phyloP scores from a whole-genome alignment of 2,888 invertebrate species.

The Cylindroiulus punctatus region DNA sequence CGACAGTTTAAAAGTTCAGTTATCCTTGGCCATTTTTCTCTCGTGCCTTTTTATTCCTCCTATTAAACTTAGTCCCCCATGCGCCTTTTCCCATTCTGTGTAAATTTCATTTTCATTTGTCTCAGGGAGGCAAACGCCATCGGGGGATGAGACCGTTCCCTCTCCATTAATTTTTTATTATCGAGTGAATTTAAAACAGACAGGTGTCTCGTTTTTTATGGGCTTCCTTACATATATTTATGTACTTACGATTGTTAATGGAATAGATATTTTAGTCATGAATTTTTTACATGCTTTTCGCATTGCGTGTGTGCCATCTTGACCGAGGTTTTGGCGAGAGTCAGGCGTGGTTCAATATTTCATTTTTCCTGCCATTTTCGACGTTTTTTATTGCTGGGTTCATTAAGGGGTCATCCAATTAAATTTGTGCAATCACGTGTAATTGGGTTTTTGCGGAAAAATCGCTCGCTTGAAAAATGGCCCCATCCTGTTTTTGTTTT shows the following conservation, averaged over 20 bases:
- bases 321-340: conserved; percentile 6
- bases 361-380: not conserved
- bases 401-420: conserved; percentile 38
- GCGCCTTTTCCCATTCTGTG: conserved; percentile 24
- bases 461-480: conserved; percentile 33
- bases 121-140: not conserved
- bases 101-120: conserved; percentile 14
- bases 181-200: conserved; percentile 21
- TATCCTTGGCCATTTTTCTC: not conserved
- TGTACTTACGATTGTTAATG: conserved; percentile 34
- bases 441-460: conserved; percentile 13
- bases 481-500: conserved; percentile 28
- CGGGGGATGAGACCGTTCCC: not conserved
- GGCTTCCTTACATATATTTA: conserved; percentile 34
- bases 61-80: not conserved
- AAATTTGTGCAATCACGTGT: conserved; percentile 38
- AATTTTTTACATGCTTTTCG: conserved; percentile 9
- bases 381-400: not conserved
- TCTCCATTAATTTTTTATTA: conserved; percentile 34
- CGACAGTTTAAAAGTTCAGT: not conserved
- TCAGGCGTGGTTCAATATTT: conserved; percentile 37
- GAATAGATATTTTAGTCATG: not conserved
- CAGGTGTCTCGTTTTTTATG: conserved; percentile 34
- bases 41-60: not conserved
- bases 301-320: conserved; percentile 29